These are phyloP conservation scores for Phylloscopus trochiloides DNA, from an alignment of 2,113 vertebrate species.

Conservation along the genomic window DNA sequence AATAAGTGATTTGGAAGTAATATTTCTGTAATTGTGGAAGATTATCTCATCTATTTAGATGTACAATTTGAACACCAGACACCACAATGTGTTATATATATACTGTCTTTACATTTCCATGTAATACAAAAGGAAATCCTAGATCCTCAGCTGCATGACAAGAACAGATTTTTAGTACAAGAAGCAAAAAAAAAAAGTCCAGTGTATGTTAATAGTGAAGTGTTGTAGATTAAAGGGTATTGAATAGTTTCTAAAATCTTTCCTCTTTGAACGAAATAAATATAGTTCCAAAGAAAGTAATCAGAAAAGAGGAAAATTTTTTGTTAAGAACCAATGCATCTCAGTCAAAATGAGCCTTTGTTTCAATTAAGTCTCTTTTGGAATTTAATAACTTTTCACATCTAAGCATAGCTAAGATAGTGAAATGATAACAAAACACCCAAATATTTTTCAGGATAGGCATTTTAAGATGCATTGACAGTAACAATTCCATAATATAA, in stretches of 20 bases:
- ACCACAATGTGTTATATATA: not conserved
- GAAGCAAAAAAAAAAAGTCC: not conserved
- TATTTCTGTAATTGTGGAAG: not conserved
- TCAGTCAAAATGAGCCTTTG: not conserved
- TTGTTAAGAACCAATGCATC: not conserved
- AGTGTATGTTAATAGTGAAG: not conserved
- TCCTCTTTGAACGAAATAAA: not conserved
- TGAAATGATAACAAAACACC: rapidly evolving
- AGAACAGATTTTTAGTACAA: not conserved
- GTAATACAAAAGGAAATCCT: not conserved
- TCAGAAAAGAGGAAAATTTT: not conserved
- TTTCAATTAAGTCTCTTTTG: not conserved
- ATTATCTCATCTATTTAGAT: not conserved
- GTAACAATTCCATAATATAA: not conserved
- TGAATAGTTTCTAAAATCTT: not conserved
- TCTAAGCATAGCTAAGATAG: not conserved
- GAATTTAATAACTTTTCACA: not conserved
- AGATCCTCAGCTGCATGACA: not conserved
- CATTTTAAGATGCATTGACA: not conserved
- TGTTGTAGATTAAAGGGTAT: not conserved
- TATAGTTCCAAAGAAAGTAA: not conserved
- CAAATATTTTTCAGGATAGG: not conserved
- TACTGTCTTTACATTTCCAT: not conserved
- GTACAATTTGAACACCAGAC: not conserved
- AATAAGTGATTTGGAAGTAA: not conserved